phyloP scores from a whole-genome alignment of 2,797 vertebrate species.

The Hirundo rustica region DNA sequence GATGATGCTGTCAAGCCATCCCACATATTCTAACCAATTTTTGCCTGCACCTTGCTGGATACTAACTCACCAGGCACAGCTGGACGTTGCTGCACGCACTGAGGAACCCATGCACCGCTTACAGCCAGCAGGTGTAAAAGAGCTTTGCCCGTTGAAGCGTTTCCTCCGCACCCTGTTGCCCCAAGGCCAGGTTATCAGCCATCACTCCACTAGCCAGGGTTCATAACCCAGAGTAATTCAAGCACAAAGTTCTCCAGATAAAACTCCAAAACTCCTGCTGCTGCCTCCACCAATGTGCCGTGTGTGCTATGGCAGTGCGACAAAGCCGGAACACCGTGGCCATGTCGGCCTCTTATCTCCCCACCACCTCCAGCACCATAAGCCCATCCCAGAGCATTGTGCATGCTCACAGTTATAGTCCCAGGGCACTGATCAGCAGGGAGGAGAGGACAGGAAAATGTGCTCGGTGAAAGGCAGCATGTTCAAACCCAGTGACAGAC shows the following conservation, averaged over 20 bases:
- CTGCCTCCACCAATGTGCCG: fast-evolving
- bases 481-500: neutral
- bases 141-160: fast-evolving
- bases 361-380: fast-evolving
- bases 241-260: neutral
- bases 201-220: fast-evolving
- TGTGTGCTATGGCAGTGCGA: fast-evolving
- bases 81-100: neutral
- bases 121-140: neutral
- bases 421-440: neutral
- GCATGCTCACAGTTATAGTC: neutral
- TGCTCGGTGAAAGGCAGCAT: neutral
- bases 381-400: neutral
- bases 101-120: fast-evolving
- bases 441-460: too few relatives aligned
- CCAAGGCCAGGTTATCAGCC: neutral
- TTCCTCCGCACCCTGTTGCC: neutral
- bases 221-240: neutral
- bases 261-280: neutral
- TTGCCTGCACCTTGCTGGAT: neutral
- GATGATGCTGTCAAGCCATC: neutral
- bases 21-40: neutral
- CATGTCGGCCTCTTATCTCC: neutral
- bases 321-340: fast-evolving
- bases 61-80: neutral